phyloP scores from a whole-genome alignment of 2,888 invertebrate species.

The Autographa pulchrina region DNA sequence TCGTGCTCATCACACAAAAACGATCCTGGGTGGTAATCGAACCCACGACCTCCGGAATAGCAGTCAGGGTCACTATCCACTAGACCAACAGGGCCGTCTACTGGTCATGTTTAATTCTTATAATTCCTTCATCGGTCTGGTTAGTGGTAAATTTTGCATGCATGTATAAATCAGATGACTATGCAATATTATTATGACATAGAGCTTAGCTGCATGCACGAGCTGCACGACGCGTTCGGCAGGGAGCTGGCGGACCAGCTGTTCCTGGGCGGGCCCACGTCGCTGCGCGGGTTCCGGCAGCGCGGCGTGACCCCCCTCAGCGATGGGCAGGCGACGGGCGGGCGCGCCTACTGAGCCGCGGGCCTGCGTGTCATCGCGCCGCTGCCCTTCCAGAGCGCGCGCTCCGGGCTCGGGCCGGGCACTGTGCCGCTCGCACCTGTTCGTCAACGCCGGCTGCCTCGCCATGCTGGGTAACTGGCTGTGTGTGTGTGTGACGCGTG shows the following conservation, averaged over 20 bases:
- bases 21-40: no score
- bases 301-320: constrained; percentile 48
- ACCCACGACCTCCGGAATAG: no score
- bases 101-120: no score
- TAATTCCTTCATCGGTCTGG: no score
- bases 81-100: no score
- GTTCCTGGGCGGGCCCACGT: constrained; percentile 53
- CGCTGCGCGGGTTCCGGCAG: constrained; percentile 49
- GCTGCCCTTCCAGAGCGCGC: constrained; percentile 95
- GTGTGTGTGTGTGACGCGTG: no score
- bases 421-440: constrained; percentile 96
- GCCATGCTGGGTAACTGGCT: constrained; percentile 66
- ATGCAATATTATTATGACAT: no score
- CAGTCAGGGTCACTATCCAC: no score
- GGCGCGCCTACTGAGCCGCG: constrained; percentile 92
- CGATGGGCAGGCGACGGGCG: constrained; percentile 52
- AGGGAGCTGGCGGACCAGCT: constrained; percentile 47
- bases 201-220: no score
- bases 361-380: constrained; percentile 97
- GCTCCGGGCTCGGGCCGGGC: constrained; percentile 95
- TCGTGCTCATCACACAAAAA: no score
- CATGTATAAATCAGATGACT: no score
- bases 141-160: no score
- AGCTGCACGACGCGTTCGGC: constrained; percentile 69
- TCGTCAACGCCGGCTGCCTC: constrained; percentile 96